phyloP scores from a whole-genome alignment of 2,113 vertebrate species.

The Carassius auratus region DNA sequence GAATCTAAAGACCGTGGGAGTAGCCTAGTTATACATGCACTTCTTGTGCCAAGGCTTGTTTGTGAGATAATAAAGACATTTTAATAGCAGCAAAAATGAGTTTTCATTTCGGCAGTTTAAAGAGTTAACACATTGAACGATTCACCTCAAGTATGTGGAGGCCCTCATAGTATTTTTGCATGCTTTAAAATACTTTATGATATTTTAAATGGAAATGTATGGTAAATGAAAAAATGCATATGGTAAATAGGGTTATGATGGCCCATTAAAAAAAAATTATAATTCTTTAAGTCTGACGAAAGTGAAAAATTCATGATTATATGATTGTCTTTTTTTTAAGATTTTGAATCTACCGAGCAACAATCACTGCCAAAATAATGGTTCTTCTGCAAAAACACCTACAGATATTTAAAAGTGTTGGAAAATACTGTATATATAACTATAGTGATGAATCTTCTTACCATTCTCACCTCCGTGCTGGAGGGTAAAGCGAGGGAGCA shows the following conservation, averaged over 20 bases:
- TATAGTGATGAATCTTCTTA: constrained; percentile 50
- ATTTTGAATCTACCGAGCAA: neutral
- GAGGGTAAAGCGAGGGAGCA: constrained; percentile 86
- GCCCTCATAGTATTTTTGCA: neutral
- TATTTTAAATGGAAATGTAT: too few relatives aligned
- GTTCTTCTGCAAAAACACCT: neutral
- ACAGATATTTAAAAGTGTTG: neutral
- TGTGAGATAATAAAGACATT: neutral
- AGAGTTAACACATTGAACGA: neutral
- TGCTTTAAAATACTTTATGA: neutral
- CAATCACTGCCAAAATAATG: neutral
- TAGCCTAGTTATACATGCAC: neutral
- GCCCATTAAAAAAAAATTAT: neutral
- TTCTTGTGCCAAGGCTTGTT: neutral
- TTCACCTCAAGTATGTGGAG: neutral
- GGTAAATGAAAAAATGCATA: neutral
- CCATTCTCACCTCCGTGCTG: constrained; percentile 95
- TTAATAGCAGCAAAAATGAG: neutral
- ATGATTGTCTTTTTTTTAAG: too few relatives aligned
- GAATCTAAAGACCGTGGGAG: neutral
- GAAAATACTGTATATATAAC: neutral
- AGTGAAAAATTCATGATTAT: too few relatives aligned
- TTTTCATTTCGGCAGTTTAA: neutral
- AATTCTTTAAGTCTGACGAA: neutral
- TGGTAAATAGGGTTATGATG: neutral